Evolutionary conservation across 2,797 vertebrate species (phyloP).

Genomic region (Limnodromus scolopaceus): DNA sequence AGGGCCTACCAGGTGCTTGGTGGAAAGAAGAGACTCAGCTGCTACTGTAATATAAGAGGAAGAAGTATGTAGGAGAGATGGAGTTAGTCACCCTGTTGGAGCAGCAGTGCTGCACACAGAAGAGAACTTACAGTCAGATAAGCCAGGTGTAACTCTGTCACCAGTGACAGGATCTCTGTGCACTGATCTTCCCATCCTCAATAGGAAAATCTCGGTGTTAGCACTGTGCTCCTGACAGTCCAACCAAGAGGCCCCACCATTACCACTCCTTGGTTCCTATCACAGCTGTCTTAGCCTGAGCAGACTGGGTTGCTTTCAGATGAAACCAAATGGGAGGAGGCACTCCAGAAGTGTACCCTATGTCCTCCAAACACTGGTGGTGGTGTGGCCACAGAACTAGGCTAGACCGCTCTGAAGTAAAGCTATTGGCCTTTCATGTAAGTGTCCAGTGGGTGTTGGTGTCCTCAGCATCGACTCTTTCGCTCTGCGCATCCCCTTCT

Average conservation of each 20-base stretch:
- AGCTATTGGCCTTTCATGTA: neutral
- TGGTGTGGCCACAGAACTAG: neutral
- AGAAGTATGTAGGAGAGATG: neutral
- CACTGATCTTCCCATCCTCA: neutral
- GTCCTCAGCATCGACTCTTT: neutral
- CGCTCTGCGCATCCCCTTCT: neutral
- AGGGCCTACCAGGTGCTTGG: neutral
- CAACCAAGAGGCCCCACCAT: neutral
- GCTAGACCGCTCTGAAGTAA: neutral
- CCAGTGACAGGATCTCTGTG: neutral
- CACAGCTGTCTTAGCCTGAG: neutral
- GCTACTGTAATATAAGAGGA: neutral
- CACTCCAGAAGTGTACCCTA: neutral
- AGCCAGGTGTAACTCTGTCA: neutral
- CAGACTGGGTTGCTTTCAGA: neutral
- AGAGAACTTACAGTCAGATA: neutral
- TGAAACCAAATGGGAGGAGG: neutral
- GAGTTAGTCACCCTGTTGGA: neutral
- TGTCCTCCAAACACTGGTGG: neutral
- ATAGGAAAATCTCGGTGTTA: neutral
- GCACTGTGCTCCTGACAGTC: neutral
- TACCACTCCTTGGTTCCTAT: neutral
- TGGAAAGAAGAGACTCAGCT: neutral
- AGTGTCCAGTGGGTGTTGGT: fast-evolving
- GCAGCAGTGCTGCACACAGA: neutral